A percentile compares a stretch with the other conserved stretches of the same genome.
Evolutionary conservation across 2,888 invertebrate species (phyloP).

Genomic region (Dendrolimus houi): DNA sequence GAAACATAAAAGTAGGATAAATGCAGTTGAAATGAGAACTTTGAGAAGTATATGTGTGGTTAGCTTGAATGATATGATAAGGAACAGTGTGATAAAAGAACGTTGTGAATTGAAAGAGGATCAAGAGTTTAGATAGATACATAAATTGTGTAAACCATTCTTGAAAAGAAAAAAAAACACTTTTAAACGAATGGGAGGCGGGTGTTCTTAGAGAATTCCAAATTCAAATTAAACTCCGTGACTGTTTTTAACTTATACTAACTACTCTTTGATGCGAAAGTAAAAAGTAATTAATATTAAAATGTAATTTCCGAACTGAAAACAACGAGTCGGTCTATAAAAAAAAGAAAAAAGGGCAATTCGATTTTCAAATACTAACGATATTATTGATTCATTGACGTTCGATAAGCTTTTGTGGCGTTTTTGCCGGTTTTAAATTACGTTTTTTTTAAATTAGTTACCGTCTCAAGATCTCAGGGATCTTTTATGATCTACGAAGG

Average conservation of each 20-base stretch:
- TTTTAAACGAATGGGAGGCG: too few species aligned
- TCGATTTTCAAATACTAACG: slow-evolving; percentile 23
- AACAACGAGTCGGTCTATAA: neutral
- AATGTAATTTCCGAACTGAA: neutral
- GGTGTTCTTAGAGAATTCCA: too few species aligned
- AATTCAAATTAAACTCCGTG: too few species aligned
- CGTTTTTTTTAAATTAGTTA: slow-evolving; percentile 34
- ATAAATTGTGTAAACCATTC: too few species aligned
- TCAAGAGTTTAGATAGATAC: too few species aligned
- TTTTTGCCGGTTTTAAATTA: slow-evolving; percentile 23
- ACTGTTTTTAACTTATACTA: slow-evolving; percentile 1
- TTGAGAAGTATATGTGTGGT: too few species aligned
- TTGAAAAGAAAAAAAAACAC: too few species aligned
- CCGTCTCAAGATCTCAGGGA: slow-evolving; percentile 21
- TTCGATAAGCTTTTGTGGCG: slow-evolving; percentile 18
- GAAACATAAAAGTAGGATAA: too few species aligned
- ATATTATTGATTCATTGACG: slow-evolving; percentile 57
- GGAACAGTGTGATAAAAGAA: too few species aligned
- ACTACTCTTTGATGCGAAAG: neutral
- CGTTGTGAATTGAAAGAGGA: too few species aligned
- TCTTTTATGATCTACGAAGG: slow-evolving; percentile 15
- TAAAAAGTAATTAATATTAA: neutral
- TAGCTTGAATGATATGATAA: too few species aligned
- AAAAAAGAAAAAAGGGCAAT: neutral
- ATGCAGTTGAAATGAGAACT: too few species aligned